phyloP scores from a whole-genome alignment of 2,113 vertebrate species.

The Cheirogaleus medius region DNA sequence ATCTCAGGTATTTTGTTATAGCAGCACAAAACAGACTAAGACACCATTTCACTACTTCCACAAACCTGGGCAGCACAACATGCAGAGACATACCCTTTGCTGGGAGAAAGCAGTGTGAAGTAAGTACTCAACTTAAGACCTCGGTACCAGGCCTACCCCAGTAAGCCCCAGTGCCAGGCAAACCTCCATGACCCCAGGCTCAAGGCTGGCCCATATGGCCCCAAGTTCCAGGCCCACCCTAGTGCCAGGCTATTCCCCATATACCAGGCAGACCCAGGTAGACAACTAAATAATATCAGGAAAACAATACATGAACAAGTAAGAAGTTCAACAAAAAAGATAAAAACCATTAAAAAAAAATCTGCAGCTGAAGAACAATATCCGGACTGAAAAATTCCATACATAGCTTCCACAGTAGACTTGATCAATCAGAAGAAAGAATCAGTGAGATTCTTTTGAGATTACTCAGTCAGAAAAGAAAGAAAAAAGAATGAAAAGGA shows the following conservation, averaged over 20 bases:
- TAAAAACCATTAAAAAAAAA: neutral
- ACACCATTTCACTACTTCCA: neutral
- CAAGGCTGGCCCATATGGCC: neutral
- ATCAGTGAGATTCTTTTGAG: neutral
- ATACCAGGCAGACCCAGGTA: neutral
- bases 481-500: neutral
- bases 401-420: neutral
- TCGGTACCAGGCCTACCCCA: neutral
- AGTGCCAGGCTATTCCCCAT: neutral
- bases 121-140: neutral
- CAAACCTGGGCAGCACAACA: neutral
- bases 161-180: neutral
- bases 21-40: neutral
- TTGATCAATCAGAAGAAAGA: neutral
- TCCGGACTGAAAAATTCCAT: neutral
- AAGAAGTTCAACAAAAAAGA: neutral
- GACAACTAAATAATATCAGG: neutral
- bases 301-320: neutral
- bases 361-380: neutral
- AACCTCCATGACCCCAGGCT: no score
- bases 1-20: neutral
- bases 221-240: neutral
- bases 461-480: neutral
- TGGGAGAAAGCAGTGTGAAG: neutral
- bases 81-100: neutral